Base-by-base conservation (phyloP, 2,113 vertebrate species). In the Apodemus sylvaticus region DNA sequence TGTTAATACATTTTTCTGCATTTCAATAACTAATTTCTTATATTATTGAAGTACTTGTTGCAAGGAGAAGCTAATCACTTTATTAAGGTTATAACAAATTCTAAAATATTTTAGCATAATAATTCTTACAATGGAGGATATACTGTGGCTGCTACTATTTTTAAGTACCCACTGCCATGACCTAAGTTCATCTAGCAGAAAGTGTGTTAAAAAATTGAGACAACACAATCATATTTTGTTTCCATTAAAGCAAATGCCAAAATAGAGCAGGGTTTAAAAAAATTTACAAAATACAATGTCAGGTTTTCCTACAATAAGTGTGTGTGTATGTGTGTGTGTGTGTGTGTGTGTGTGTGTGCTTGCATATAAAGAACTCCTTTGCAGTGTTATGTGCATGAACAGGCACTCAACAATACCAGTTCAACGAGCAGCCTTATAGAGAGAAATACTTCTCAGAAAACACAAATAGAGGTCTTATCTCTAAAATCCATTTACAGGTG, bases 1-100 rank as follows among this genome's bases (percentile, higher is more conserved):
- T 89, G 74, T 79, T 55, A 97, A 97, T 96, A 97, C 96, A 62
- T 83, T 92, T 12, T 96, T 90, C 74, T 85, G 26, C 26, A 92
- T 71, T 96, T 31, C 20, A 79, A 90, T 42, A 93, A 88, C 34
- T 90, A 36, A 95, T 86, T 22, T 94, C 86, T 94, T 85, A 95
- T 90, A 93, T 81, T 95, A 96, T 96, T 94, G 31, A 95, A 92
- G 48, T 1, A 22, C 22, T 82, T 94, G 1, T 86, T 87, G 42
- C 82, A 42, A 94, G 26, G 31, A 76, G 24, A 29, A 8, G 1
- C 34, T 90, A 86, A 79, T 8, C 22, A 89, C 51, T 85, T 96
- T 22, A 58, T 60, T 95, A 90, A 88, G 10, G 66, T 73, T 20
- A 93, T 39, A 5, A 22, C 48, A 17, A 60, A 90, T 60, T 11